phyloP scores from a whole-genome alignment of 2,888 invertebrate species.

The Parnassius mnemosyne region DNA sequence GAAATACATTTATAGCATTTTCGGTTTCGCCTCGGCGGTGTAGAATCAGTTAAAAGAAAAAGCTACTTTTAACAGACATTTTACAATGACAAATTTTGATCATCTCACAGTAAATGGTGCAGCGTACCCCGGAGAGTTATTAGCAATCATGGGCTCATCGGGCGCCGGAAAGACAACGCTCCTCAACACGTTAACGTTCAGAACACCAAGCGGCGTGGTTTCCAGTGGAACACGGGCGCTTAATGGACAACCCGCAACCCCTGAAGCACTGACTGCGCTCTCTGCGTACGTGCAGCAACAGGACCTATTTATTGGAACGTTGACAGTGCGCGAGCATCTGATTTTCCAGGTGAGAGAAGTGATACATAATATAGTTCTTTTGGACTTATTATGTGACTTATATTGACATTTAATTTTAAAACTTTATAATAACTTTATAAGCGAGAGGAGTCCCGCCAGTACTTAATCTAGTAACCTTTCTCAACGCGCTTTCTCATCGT shows the following conservation, averaged over 20 bases:
- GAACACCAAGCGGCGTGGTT: conserved; percentile 85
- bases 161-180: conserved; percentile 98
- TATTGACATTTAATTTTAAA: too few species aligned
- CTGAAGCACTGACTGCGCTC: conserved; percentile 86
- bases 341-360: conserved; percentile 87
- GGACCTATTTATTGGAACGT: conserved; percentile 93
- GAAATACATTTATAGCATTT: too few species aligned
- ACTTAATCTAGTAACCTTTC: too few species aligned
- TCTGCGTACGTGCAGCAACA: conserved; percentile 97
- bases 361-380: background rate
- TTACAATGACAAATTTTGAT: background rate
- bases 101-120: conserved; percentile 85
- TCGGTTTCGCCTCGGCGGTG: background rate
- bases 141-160: conserved; percentile 93
- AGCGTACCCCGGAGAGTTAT: conserved; percentile 91
- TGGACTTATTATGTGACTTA: too few species aligned
- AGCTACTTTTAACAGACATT: background rate
- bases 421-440: too few species aligned
- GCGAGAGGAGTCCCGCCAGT: too few species aligned
- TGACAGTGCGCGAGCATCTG: conserved; percentile 94
- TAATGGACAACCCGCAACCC: conserved; percentile 88
- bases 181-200: conserved; percentile 92
- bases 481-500: too few species aligned
- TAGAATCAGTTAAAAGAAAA: background rate
- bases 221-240: conserved; percentile 82